phyloP scores from a whole-genome alignment of 2,888 invertebrate genomes.

The Pristionchus maxplancki region DNA sequence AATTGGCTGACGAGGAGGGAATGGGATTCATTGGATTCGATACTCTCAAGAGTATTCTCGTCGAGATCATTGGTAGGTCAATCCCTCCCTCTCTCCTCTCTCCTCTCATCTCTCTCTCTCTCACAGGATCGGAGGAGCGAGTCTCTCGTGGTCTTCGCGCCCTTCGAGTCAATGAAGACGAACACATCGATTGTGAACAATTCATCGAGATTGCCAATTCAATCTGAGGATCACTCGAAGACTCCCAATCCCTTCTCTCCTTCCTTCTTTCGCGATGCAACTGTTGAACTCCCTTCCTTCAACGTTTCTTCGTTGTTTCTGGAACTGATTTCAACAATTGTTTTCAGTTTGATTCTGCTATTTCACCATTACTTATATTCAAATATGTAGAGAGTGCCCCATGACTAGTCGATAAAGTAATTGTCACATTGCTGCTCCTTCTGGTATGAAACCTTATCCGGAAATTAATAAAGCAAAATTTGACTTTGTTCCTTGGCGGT shows the following conservation, averaged over 20 bases:
- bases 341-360: conserved; percentile 28
- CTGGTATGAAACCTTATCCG: too few relatives aligned
- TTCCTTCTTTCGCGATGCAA: not conserved
- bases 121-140: not conserved
- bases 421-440: too few relatives aligned
- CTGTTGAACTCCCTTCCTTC: not conserved
- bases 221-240: not conserved
- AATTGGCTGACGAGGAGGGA: conserved; percentile 35
- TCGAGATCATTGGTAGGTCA: conserved; percentile 5
- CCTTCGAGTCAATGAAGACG: conserved; percentile 33
- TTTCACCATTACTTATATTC: not conserved
- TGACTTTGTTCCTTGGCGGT: not conserved
- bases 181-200: conserved; percentile 47
- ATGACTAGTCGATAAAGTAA: not conserved
- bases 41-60: not conserved
- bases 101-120: not conserved
- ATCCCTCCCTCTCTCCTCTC: not conserved
- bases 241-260: not conserved
- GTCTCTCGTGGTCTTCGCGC: conserved; percentile 31
- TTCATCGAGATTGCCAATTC: conserved; percentile 45
- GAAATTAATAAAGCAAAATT: not conserved
- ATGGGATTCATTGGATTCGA: conserved; percentile 42
- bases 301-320: not conserved
- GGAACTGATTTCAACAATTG: not conserved
- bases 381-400: not conserved